Evolutionary conservation across 1,140 invertebrate species (phyloP).

Genomic region (Psix sp.): DNA sequence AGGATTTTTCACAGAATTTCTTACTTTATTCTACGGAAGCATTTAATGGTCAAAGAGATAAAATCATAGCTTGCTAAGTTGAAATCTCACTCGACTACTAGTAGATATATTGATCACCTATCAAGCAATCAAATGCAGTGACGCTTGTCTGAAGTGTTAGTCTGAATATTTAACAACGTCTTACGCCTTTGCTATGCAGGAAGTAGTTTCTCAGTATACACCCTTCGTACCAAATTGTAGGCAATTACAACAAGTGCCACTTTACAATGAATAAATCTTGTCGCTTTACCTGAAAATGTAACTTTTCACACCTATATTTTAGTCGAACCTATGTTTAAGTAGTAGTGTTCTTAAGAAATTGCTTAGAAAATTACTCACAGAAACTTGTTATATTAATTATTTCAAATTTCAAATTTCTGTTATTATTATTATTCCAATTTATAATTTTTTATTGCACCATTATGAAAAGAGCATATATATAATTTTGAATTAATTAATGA

Average conservation of each 20-base stretch:
- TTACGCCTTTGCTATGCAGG: slow-evolving; percentile 44
- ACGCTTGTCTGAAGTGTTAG: slow-evolving; percentile 40
- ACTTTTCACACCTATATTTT: slow-evolving; percentile 7
- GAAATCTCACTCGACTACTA: slow-evolving; percentile 21
- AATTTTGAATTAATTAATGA: no score
- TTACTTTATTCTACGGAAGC: no score
- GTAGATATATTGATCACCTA: slow-evolving; percentile 63
- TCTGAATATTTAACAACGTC: slow-evolving; percentile 62
- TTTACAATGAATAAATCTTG: slow-evolving; percentile 23
- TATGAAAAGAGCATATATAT: no score
- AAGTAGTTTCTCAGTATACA: slow-evolving; percentile 49
- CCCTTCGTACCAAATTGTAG: slow-evolving; percentile 37
- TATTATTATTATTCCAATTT: no score
- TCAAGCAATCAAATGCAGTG: slow-evolving; percentile 68
- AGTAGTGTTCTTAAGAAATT: no score
- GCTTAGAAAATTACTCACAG: no score
- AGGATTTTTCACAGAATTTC: no score
- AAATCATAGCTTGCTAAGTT: slow-evolving; percentile 1
- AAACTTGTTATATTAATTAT: no score
- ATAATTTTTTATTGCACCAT: no score
- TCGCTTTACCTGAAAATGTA: slow-evolving; percentile 23
- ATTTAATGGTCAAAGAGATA: slow-evolving; percentile 9
- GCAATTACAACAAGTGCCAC: slow-evolving; percentile 52
- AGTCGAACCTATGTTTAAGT: not conserved
- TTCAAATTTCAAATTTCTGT: no score